Conservation (phyloP, 2,797 vertebrate species). For the Gouania willdenowi region DNA sequence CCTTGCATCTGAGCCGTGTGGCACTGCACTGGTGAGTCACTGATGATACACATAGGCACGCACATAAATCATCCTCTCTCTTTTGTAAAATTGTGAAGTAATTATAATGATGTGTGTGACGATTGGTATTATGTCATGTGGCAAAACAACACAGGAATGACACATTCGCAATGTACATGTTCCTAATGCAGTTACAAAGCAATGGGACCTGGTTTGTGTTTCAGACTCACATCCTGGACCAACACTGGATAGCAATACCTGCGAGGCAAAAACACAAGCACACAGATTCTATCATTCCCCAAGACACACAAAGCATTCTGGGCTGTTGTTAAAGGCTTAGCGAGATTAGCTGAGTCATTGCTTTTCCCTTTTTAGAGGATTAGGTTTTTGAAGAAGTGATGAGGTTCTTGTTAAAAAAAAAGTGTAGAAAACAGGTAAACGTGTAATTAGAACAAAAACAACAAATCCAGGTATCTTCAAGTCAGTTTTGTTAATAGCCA, state of each 20-base stretch:
- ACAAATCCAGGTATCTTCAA: too few relatives aligned
- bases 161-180: not conserved
- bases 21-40: conserved; percentile 53
- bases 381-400: conserved; percentile 21
- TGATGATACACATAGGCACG: conserved; percentile 27
- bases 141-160: conserved; percentile 7
- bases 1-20: conserved; percentile 12
- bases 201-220: conserved; percentile 9
- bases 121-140: not conserved
- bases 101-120: conserved; percentile 16
- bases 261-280: conserved; percentile 9
- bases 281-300: conserved; percentile 13
- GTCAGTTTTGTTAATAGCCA: too few relatives aligned
- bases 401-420: too few relatives aligned
- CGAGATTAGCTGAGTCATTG: conserved; percentile 55
- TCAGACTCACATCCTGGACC: conserved; percentile 4
- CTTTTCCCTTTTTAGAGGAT: conserved; percentile 7
- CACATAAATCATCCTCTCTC: conserved; percentile 14
- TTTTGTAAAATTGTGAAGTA: conserved; percentile 13
- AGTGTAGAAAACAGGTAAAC: too few relatives aligned
- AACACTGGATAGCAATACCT: conserved; percentile 32
- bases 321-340: conserved; percentile 56
- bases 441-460: too few relatives aligned
- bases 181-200: conserved; percentile 4
- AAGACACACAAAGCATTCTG: conserved; percentile 46